phyloP scores from a whole-genome alignment of 2,113 vertebrate species.

The Paramisgurnus dabryanus region DNA sequence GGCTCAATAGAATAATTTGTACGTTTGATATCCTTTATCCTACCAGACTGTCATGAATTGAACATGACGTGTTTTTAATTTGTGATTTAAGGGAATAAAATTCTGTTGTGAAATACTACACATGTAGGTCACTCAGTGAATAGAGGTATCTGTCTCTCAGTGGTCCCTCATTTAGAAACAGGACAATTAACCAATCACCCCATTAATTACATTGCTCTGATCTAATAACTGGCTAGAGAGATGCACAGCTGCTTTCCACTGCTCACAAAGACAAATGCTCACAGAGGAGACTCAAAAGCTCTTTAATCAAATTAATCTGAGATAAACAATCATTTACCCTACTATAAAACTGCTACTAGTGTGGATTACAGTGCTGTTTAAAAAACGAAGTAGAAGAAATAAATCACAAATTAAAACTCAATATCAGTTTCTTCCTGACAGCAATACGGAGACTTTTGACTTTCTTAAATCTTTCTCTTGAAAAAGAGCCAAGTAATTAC shows the following conservation, averaged over 20 bases:
- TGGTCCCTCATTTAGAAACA: constrained; percentile 67
- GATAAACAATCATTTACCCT: constrained; percentile 74
- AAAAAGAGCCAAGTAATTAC: too few species aligned
- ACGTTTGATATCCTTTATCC: constrained; percentile 30
- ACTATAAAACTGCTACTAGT: constrained; percentile 68
- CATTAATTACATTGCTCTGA: constrained; percentile 75
- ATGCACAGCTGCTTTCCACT: constrained; percentile 62
- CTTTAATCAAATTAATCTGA: constrained; percentile 76
- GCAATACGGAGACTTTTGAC: too few species aligned
- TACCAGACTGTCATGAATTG: constrained; percentile 1
- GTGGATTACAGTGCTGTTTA: constrained; percentile 69
- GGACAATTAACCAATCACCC: constrained; percentile 74
- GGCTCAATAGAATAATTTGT: constrained; percentile 25
- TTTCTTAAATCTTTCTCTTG: too few species aligned
- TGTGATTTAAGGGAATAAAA: constrained; percentile 16
- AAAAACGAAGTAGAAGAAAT: constrained; percentile 57
- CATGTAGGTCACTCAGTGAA: constrained; percentile 59
- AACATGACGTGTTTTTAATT: constrained; percentile 2
- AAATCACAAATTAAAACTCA: background rate
- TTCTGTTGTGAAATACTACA: constrained; percentile 45
- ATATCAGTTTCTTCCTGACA: too few species aligned
- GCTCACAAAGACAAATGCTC: constrained; percentile 68
- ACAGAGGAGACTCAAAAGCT: constrained; percentile 69
- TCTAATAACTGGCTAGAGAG: constrained; percentile 69
- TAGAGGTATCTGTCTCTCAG: constrained; percentile 57